A percentile compares a stretch with the other conserved stretches of the same genome.
Evolutionary conservation across 2,888 invertebrate species (phyloP).

Genomic region (Pyrochroa serraticornis): DNA sequence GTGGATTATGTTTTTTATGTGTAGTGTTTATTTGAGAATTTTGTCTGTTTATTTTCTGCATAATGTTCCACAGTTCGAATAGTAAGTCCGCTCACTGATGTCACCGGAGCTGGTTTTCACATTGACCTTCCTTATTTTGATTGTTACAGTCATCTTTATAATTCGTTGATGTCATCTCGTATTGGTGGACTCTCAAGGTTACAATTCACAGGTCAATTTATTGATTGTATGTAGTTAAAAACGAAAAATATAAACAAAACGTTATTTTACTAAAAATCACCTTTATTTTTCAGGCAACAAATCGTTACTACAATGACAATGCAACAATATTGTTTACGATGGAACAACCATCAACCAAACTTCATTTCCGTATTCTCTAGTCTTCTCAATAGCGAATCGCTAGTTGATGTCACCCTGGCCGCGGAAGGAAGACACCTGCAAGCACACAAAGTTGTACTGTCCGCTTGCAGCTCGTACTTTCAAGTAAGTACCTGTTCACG

Average conservation of each 20-base stretch:
- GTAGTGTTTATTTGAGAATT: slow-evolving; percentile 41
- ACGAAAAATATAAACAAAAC: slow-evolving; percentile 41
- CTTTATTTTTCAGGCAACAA: not conserved
- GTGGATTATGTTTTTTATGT: slow-evolving; percentile 44
- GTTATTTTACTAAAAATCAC: slow-evolving; percentile 5
- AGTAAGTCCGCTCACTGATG: slow-evolving; percentile 33
- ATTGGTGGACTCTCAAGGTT: slow-evolving; percentile 52
- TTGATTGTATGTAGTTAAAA: slow-evolving; percentile 46
- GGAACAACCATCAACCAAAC: slow-evolving; percentile 95
- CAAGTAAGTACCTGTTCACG: slow-evolving; percentile 64
- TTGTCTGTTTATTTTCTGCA: slow-evolving; percentile 28
- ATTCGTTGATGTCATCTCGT: slow-evolving; percentile 48
- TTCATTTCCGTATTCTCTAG: slow-evolving; percentile 89
- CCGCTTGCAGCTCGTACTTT: slow-evolving; percentile 93
- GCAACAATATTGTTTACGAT: slow-evolving; percentile 64
- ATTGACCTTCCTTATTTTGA: slow-evolving; percentile 37
- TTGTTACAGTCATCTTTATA: slow-evolving; percentile 40
- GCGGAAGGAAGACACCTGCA: slow-evolving; percentile 87
- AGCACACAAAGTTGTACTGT: slow-evolving; percentile 88
- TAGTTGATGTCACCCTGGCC: slow-evolving; percentile 90
- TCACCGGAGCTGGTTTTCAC: slow-evolving; percentile 31
- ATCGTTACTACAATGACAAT: slow-evolving; percentile 49
- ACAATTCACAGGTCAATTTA: slow-evolving; percentile 49
- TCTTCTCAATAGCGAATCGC: slow-evolving; percentile 79
- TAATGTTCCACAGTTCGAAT: slow-evolving; percentile 23